These are phyloP conservation scores for Chrysolina haemoptera DNA, from an alignment of 2,888 invertebrate species.

Conservation along the genomic window DNA sequence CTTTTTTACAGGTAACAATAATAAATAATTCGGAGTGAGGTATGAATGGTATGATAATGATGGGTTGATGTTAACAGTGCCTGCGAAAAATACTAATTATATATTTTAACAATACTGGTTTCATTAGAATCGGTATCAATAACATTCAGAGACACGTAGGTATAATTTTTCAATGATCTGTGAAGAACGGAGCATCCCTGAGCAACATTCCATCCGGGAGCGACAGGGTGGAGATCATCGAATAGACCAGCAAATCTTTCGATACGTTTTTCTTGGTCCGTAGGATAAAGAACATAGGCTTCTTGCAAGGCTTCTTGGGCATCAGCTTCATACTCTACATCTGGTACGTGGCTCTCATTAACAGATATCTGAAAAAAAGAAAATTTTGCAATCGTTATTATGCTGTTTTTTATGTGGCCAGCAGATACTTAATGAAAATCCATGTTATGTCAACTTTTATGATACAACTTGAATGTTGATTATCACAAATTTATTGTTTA, in stretches of 20 bases:
- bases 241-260: conserved; percentile 21
- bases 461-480: no score
- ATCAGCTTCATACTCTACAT: conserved; percentile 13
- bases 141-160: not conserved
- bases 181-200: conserved; percentile 19
- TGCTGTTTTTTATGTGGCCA: no score
- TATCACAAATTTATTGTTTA: no score
- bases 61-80: no score
- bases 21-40: no score
- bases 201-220: conserved; percentile 30
- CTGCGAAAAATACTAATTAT: not conserved
- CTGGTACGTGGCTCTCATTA: conserved; percentile 19
- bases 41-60: no score
- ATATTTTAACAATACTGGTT: not conserved
- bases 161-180: not conserved
- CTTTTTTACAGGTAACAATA: no score
- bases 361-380: conserved; percentile 23
- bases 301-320: conserved; percentile 14
- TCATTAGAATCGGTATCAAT: not conserved
- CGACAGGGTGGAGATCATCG: not conserved
- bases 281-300: conserved; percentile 25
- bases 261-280: not conserved
- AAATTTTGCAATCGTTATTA: not conserved
- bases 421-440: no score
- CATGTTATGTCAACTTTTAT: no score